phyloP scores from a whole-genome alignment of 1,140 invertebrate genomes.

The Calliphora vicina region DNA sequence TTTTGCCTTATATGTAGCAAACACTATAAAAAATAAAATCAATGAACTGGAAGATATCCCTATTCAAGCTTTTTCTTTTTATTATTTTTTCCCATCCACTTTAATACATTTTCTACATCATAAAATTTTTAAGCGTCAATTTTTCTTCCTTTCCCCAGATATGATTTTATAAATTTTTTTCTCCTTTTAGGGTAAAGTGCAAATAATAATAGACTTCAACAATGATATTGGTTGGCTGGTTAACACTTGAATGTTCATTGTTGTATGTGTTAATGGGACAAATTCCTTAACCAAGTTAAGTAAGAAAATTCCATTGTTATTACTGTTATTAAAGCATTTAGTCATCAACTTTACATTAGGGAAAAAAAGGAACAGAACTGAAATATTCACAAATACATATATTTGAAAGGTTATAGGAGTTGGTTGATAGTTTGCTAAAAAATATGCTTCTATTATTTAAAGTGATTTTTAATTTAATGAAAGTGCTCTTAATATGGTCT shows the following conservation, averaged over 20 bases:
- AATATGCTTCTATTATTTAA: too few relatives aligned
- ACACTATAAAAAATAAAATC: neutral
- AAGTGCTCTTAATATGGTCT: too few relatives aligned
- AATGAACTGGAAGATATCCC: neutral
- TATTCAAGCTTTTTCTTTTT: neutral
- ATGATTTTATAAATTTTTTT: neutral
- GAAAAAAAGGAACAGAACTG: neutral
- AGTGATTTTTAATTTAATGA: too few relatives aligned
- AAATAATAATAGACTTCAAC: neutral
- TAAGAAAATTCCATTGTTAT: neutral
- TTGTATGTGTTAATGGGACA: neutral
- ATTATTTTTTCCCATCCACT: neutral
- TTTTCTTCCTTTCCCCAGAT: neutral
- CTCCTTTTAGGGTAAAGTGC: neutral
- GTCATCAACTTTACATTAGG: neutral
- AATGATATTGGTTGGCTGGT: neutral
- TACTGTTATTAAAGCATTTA: neutral
- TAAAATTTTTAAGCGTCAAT: neutral
- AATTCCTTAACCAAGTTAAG: neutral
- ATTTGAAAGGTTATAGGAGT: too few relatives aligned
- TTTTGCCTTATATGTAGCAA: neutral
- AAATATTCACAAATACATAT: neutral
- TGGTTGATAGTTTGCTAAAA: too few relatives aligned
- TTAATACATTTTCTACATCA: neutral
- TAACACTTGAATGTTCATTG: neutral